Evolutionary conservation across 1,140 invertebrate species (phyloP).

Genomic region (Apolygus lucorum): DNA sequence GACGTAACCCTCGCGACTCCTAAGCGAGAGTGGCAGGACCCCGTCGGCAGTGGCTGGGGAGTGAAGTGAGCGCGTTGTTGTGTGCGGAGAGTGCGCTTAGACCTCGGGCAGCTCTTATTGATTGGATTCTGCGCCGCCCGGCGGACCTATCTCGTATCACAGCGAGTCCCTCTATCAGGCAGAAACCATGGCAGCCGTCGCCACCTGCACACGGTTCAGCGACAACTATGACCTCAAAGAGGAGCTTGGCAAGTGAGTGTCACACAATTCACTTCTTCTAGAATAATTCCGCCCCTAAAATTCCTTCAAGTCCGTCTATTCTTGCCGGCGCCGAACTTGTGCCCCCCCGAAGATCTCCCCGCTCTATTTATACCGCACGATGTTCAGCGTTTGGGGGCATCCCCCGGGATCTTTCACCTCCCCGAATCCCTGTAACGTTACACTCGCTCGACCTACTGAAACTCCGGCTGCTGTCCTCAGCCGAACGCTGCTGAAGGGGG

Average conservation of each 20-base stretch:
- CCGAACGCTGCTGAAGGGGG: no score
- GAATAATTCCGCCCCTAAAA: not conserved
- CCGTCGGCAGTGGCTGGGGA: not conserved
- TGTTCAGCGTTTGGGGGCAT: not conserved
- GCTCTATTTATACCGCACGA: not conserved
- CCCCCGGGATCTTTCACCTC: not conserved
- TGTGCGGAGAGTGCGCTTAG: constrained; percentile 12
- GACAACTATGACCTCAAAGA: constrained; percentile 99
- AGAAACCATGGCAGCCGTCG: constrained; percentile 51
- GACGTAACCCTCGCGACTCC: not conserved
- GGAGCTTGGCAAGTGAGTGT: constrained; percentile 97
- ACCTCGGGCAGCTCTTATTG: not conserved
- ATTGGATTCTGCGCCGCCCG: constrained; percentile 9
- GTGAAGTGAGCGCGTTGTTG: constrained; percentile 3
- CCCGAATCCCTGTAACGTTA: not conserved
- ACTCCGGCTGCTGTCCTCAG: no score
- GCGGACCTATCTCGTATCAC: constrained; percentile 8
- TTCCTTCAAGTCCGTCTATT: not conserved
- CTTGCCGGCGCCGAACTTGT: not conserved
- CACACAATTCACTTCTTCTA: no score
- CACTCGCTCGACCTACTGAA: not conserved
- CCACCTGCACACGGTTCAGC: constrained; percentile 82
- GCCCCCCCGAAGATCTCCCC: not conserved
- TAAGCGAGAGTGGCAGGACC: not conserved
- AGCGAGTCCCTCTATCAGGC: not conserved